Evolutionary conservation across 2,888 invertebrate species (phyloP), one percentile per base, ranked within the genome.

Genomic region (Erannis defoliaria): DNA sequence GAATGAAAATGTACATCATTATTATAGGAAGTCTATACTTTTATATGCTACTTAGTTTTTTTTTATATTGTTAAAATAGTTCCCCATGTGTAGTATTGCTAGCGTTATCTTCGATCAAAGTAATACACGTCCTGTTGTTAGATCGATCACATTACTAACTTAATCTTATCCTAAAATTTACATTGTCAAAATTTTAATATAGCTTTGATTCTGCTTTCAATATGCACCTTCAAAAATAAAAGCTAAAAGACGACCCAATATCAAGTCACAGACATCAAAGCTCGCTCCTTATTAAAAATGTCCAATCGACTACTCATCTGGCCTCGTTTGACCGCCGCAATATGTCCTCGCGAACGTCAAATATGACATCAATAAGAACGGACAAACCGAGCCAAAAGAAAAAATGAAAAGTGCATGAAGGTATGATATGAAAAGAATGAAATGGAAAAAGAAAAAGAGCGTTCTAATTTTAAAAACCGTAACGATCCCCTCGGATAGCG

Each of bases 381-480:
- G 78, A 49, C 42, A 50, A 50, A 45, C 50, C 31, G 37, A 45
- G 55, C 43, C 49, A 37, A 53, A 21, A 33, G 3, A 51, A 59
- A 59, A 37, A n/a, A 51, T 35, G 38, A 14, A 26, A 19, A 37
- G 14, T 50, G 53, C 16, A 46, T 14, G 46, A 33, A 54, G 26
- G 29, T 51, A 45, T 33, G 42, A 33, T 43, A 26, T 37, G 16
- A 40, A 46, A 51, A 49, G 62, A 48, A 75, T 64, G 63, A 61
- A 66, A 67, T 57, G 64, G 75, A 77, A 80, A 72, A 79, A 82
- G 80, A 75, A 79, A 81, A 84, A 79, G 73, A 82, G 74, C 64
- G 77, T 82, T 88, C 88, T 85, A 87, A 85, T 81, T 84, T 88
- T 86, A 62, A 85, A 87, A 86, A 83, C 81, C 81, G 79, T 81